Evolutionary conservation across 2,888 invertebrate genomes (phyloP).

Genomic region (Synanthedon myopaeformis): DNA sequence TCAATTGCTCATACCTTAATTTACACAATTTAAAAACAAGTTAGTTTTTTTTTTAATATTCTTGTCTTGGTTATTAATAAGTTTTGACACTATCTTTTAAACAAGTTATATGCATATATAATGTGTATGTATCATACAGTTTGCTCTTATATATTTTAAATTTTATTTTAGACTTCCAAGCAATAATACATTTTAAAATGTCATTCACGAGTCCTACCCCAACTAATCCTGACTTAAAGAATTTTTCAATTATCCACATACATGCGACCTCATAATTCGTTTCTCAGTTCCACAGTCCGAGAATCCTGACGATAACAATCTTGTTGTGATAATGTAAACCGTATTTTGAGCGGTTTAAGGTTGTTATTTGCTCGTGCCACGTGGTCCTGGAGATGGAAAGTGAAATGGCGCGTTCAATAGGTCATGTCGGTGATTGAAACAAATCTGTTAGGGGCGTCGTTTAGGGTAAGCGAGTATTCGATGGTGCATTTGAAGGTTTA

Average conservation of each 20-base stretch:
- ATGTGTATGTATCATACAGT: too few relatives aligned
- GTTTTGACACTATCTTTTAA: too few relatives aligned
- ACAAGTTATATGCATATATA: too few relatives aligned
- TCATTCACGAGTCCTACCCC: slow-evolving; percentile 39
- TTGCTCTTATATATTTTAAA: too few relatives aligned
- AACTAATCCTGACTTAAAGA: slow-evolving; percentile 34
- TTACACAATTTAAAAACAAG: too few relatives aligned
- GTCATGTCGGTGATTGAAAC: slow-evolving; percentile 38
- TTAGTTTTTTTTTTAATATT: too few relatives aligned
- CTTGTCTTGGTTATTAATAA: too few relatives aligned
- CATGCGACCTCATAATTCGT: slow-evolving; percentile 52
- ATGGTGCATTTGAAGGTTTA: slow-evolving; percentile 12
- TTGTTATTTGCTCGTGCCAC: slow-evolving; percentile 8
- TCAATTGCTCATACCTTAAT: too few relatives aligned
- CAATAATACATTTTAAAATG: slow-evolving; percentile 21
- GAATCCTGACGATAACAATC: slow-evolving; percentile 40
- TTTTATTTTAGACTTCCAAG: too few relatives aligned
- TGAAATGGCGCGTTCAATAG: slow-evolving; percentile 53
- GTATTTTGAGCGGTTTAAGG: slow-evolving; percentile 6
- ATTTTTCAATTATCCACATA: slow-evolving; percentile 60
- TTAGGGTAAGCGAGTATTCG: slow-evolving; percentile 31
- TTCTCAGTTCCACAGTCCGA: slow-evolving; percentile 34
- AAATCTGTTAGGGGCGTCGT: slow-evolving; percentile 40
- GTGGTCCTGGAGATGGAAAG: slow-evolving; percentile 18
- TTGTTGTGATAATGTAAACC: slow-evolving; percentile 14